phyloP scores from a whole-genome alignment of 2,797 vertebrate species.

The Peromyscus attwateri region DNA sequence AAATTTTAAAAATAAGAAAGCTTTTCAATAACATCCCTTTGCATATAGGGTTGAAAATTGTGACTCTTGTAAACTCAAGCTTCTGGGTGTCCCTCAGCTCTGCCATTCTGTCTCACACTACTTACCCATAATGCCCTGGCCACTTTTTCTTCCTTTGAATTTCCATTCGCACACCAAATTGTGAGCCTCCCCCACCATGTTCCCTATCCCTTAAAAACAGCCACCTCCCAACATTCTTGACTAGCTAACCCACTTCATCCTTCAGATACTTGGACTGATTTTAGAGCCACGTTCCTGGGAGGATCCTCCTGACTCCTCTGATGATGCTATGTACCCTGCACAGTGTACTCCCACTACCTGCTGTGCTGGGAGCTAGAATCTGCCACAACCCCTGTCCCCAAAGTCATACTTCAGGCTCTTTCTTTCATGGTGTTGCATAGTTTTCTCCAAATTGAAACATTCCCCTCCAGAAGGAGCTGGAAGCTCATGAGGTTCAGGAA shows the following conservation, averaged over 20 bases:
- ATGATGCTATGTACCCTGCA: fast-evolving
- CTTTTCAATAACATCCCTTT: neutral
- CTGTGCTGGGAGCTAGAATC: neutral
- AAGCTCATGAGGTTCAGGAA: neutral
- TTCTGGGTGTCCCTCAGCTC: neutral
- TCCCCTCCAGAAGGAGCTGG: neutral
- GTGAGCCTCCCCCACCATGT: neutral
- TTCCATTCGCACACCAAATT: neutral
- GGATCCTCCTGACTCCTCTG: neutral
- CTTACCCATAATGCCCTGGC: neutral
- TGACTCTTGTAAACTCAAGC: neutral
- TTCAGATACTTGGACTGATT: neutral
- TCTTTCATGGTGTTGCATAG: neutral
- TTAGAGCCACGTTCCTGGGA: neutral
- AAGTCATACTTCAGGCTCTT: neutral
- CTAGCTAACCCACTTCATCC: neutral
- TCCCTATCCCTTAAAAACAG: neutral
- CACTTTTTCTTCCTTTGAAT: neutral
- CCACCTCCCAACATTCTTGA: neutral
- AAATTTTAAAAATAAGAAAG: neutral
- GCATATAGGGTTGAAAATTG: neutral
- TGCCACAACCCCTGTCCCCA: neutral
- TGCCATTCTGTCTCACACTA: fast-evolving
- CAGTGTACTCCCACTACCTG: neutral
- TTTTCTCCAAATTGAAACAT: neutral